Percentiles rank a stretch among this genome's conserved stretches.
phyloP scores from a whole-genome alignment of 64 coral and sea anemone species.

The Montipora cactus region DNA sequence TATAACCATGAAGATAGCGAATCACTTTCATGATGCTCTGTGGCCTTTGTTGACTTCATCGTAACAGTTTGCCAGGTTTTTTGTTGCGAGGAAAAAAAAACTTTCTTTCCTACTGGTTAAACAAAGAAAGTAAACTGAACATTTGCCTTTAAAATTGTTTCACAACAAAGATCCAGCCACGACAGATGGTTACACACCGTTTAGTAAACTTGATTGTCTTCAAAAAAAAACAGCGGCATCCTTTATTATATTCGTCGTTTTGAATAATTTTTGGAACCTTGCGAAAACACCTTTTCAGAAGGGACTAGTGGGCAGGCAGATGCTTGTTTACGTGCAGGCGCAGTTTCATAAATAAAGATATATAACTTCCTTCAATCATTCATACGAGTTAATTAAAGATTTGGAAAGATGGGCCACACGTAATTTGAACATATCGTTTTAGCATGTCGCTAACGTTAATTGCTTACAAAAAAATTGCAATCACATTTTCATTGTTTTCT shows the following conservation, averaged over 20 bases:
- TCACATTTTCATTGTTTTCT: background rate
- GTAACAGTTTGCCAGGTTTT: background rate
- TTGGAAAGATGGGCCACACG: background rate
- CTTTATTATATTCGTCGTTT: background rate
- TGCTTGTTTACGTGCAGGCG: background rate
- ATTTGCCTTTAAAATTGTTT: background rate
- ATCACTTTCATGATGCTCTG: background rate
- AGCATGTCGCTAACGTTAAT: background rate
- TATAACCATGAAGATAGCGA: background rate
- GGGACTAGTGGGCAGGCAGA: background rate
- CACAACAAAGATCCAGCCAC: background rate
- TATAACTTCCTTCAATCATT: background rate
- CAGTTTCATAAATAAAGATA: background rate
- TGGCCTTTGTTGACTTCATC: background rate
- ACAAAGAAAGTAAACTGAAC: background rate
- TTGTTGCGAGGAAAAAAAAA: background rate
- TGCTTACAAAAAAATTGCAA: background rate
- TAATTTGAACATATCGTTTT: too few species aligned
- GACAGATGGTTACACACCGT: background rate
- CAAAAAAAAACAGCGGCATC: background rate
- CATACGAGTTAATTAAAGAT: background rate
- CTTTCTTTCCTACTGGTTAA: background rate
- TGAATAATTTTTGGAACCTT: background rate
- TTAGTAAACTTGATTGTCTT: background rate
- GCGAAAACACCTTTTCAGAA: background rate